Percentiles rank a stretch among this genome's conserved stretches.
Conservation (phyloP, 2,888 invertebrate genomes). For the Ochropleura plecta region DNA sequence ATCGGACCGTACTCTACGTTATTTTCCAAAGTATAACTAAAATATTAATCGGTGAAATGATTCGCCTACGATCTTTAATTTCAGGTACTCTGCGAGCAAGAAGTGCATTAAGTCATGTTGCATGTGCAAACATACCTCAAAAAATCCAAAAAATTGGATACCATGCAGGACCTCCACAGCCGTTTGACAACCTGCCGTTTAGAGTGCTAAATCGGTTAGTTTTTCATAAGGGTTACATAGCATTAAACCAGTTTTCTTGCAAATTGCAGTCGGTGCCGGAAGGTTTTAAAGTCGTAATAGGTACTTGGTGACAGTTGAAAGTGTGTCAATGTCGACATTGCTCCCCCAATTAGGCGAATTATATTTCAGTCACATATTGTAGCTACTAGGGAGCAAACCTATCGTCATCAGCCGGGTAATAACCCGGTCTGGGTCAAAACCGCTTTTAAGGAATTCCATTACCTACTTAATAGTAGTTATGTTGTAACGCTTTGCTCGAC, state of each 20-base stretch:
- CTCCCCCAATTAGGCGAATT: not conserved
- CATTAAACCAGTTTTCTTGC: not conserved
- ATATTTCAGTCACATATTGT: not conserved
- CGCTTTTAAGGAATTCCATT: too few species aligned
- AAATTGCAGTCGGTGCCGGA: not conserved
- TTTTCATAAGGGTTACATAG: not conserved
- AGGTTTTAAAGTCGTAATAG: not conserved
- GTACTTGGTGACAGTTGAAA: too few species aligned
- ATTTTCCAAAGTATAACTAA: slow-evolving; percentile 3
- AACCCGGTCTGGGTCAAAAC: too few species aligned
- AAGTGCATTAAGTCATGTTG: slow-evolving; percentile 51
- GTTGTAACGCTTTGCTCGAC: too few species aligned
- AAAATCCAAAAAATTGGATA: slow-evolving; percentile 58
- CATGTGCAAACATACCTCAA: slow-evolving; percentile 54
- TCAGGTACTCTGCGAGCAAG: slow-evolving; percentile 60
- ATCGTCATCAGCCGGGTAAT: too few species aligned
- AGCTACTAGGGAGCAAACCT: not conserved
- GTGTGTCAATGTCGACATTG: not conserved
- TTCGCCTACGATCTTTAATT: slow-evolving; percentile 63
- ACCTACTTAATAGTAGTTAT: too few species aligned
- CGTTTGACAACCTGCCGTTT: slow-evolving; percentile 84
- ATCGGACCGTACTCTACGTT: not conserved
- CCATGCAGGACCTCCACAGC: slow-evolving; percentile 74
- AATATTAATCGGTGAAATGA: slow-evolving; percentile 26
- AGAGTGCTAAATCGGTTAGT: slow-evolving; percentile 77